Base-by-base conservation (phyloP, 2,888 invertebrate genomes). In the Incurvaria masculella region DNA sequence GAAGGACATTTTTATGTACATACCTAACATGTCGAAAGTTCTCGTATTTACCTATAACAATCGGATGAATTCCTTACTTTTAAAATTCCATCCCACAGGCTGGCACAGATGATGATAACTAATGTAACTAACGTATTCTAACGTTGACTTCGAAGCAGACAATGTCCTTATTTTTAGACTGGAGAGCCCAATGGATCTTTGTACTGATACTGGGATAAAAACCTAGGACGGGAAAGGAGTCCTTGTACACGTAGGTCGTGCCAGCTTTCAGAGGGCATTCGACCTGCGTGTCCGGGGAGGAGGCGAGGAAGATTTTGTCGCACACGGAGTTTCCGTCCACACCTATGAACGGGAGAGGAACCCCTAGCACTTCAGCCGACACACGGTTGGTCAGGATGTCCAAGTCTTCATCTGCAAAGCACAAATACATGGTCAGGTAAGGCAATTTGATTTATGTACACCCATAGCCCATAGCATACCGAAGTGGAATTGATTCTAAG, bases 261-360 rank as follows among this genome's bases (percentile, higher is more conserved):
- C 85, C 87, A 5, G 83, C 82, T 57, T 84, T 81, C 42, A 92
- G 67, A 0, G 91, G 88, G 52, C 91, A 92, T 2, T 79, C 64
- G 1, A 79, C 80, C 58, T 83, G 70, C 1, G 75, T 80, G 46
- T 72, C 73, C 1, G 85, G 87, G 51, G 81, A 79, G 48, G 69
- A 69, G 1, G 62, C 64, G 53, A 72, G 68, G 59, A 66, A 85
- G 44, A 92, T 67, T 55, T 84, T 81, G 19, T 78, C 72, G 58
- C 91, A 91, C 23, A 89, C 84, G 45, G 82, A 79, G 20, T 69
- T 73, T 11, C 86, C 87, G 61, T 91, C 87, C 14, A 90, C 88
- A 8, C 92, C 91, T 10, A 89, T 61, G 62, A 91, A 91, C 0
- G 92, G 91, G 45, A 92, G 59, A 0, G 81, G 73, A 1, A 89